phyloP scores from a whole-genome alignment of 2,797 vertebrate species.

The Phalloptychus januarius region DNA sequence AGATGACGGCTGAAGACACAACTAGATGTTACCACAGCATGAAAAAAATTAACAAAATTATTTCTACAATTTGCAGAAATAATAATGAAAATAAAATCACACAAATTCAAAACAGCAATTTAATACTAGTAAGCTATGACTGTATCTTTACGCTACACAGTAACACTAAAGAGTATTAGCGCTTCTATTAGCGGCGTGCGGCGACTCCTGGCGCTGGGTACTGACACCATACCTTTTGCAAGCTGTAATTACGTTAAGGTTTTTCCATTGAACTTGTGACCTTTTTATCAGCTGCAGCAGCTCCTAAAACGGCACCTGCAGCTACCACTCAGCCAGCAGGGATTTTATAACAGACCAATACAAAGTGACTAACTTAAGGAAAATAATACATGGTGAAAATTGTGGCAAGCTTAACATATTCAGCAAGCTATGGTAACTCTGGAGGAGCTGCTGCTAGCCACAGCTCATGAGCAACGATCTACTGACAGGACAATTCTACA shows the following conservation, averaged over 20 bases:
- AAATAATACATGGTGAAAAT: background rate
- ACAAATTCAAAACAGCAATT: background rate
- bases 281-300: constrained; percentile 70
- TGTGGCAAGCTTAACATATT: background rate
- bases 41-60: background rate
- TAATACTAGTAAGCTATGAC: constrained; percentile 31
- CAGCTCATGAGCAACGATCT: background rate
- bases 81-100: background rate
- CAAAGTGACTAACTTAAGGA: background rate
- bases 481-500: background rate
- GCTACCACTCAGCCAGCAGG: constrained; percentile 3
- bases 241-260: constrained; percentile 73
- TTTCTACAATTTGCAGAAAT: background rate
- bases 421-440: background rate
- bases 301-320: constrained; percentile 38
- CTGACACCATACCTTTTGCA: constrained; percentile 70
- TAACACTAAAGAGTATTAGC: constrained; percentile 60
- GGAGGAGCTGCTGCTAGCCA: background rate
- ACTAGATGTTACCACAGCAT: background rate
- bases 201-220: constrained; percentile 57
- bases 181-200: constrained; percentile 54
- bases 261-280: constrained; percentile 75
- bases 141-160: constrained; percentile 53
- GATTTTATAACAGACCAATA: background rate
- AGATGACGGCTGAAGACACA: background rate